Evolutionary conservation across 2,113 vertebrate genomes (phyloP), one percentile per base, ranked within the genome.

Genomic region (Corythoichthys haematopterus): DNA sequence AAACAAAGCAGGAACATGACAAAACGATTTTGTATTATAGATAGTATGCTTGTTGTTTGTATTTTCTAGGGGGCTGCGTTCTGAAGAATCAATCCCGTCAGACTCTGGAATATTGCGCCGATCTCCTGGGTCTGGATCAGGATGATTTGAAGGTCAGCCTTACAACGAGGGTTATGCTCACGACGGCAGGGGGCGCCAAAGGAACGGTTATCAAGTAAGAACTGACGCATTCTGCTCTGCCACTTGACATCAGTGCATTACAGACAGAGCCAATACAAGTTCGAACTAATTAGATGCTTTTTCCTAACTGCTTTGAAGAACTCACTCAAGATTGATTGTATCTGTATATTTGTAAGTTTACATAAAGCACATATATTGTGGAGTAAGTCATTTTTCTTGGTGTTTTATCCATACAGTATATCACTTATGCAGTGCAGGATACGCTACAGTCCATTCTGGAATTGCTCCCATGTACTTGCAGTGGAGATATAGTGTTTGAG

Each of bases 121-220:
- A 93, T 2, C 87, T 99, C 65, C 89, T 99, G 65, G 96, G 97
- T 1, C 90, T 99, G 80, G 97, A 98, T 77, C 70, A 91, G 81
- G 97, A 97, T 2, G 97, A 99, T 70, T 89, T 99, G 70, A 91
- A 93, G 1, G 93, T 93, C 75, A 98, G 97, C 85, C 92, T 99
- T 77, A 99, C 97, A 36, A 93, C 94, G 1, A 93, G 97, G 74
- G 91, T 99, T 74, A 99, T 99, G 97, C 94, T 98, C 43, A 98
- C 97, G 7, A 97, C 97, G 89, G 94, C 96, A 94, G 97, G 97
- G 89, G 97, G 97, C 90, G 83, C 94, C 90, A 98, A 99, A 94
- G 97, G 97, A 84, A 99, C 97, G 66, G 97, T 99, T 81, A 99
- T 99, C 88, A 98, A 97, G 97, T 99, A 91, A 95, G 95, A 64